Conservation (phyloP, 2,113 vertebrate genomes). For the Lethenteron camtschaticum region DNA sequence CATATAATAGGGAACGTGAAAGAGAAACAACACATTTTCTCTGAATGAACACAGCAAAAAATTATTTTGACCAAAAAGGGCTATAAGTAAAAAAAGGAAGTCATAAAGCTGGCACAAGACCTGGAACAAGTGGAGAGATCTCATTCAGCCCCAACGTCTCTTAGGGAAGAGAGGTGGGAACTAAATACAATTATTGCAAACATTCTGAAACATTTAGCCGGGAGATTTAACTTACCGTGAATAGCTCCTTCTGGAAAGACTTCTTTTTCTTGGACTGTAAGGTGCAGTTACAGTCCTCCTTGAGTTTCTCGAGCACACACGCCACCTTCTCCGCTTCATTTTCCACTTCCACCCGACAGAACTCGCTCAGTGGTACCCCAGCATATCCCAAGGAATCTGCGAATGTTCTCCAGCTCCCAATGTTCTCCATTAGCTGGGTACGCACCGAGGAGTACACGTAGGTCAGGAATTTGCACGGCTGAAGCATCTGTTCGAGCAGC, state of each 20-base stretch:
- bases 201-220: too few relatives aligned
- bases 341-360: constrained; percentile 61
- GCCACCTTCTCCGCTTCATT: constrained; percentile 72
- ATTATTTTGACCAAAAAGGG: too few relatives aligned
- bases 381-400: constrained; percentile 60
- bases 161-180: too few relatives aligned
- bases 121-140: too few relatives aligned
- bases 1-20: too few relatives aligned
- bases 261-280: constrained; percentile 55
- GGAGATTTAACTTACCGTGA: constrained; percentile 36
- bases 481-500: constrained; percentile 65
- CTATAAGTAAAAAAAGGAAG: too few relatives aligned
- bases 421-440: constrained; percentile 79
- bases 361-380: constrained; percentile 45
- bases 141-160: too few relatives aligned
- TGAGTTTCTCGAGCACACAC: constrained; percentile 65
- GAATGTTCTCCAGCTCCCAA: constrained; percentile 65
- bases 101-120: too few relatives aligned
- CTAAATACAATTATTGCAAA: too few relatives aligned
- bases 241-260: constrained; percentile 87
- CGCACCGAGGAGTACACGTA: constrained; percentile 86
- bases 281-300: constrained; percentile 68
- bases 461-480: constrained; percentile 79
- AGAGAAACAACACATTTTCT: too few relatives aligned
- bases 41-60: too few relatives aligned